Evolutionary conservation across 2,113 vertebrate genomes (phyloP).

Genomic region (Tamias sibiricus): DNA sequence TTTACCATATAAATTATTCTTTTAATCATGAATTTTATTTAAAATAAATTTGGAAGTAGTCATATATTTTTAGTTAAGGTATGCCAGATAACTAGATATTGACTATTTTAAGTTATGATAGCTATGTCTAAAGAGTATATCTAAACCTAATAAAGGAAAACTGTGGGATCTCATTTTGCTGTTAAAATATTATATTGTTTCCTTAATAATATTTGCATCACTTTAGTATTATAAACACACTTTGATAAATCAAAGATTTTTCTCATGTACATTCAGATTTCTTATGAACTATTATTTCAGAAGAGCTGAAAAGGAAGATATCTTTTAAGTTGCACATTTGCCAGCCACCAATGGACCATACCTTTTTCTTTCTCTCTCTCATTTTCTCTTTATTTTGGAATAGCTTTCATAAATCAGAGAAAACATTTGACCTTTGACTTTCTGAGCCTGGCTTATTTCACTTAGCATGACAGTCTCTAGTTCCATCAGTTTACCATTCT

Average conservation of each 20-base stretch:
- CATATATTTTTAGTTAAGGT: background rate
- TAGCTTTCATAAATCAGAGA: no score
- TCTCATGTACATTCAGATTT: background rate
- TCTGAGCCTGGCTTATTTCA: no score
- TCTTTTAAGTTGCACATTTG: background rate
- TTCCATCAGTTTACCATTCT: no score
- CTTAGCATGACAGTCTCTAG: no score
- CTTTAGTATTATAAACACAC: constrained; percentile 8
- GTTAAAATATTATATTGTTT: background rate
- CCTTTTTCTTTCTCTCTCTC: background rate
- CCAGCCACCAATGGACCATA: background rate
- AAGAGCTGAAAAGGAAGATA: background rate
- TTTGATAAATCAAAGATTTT: constrained; percentile 18
- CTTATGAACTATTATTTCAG: background rate
- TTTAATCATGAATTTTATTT: constrained; percentile 8
- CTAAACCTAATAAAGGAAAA: constrained; percentile 4
- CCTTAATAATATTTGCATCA: background rate
- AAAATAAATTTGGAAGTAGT: constrained; percentile 6
- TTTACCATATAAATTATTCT: background rate
- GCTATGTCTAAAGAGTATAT: background rate
- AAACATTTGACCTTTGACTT: no score
- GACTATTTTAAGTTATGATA: constrained; percentile 12
- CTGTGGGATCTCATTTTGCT: background rate
- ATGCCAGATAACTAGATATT: background rate
- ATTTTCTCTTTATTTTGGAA: no score